Base-by-base conservation (phyloP, 1,140 invertebrate genomes). In the Micrasema minimum region DNA sequence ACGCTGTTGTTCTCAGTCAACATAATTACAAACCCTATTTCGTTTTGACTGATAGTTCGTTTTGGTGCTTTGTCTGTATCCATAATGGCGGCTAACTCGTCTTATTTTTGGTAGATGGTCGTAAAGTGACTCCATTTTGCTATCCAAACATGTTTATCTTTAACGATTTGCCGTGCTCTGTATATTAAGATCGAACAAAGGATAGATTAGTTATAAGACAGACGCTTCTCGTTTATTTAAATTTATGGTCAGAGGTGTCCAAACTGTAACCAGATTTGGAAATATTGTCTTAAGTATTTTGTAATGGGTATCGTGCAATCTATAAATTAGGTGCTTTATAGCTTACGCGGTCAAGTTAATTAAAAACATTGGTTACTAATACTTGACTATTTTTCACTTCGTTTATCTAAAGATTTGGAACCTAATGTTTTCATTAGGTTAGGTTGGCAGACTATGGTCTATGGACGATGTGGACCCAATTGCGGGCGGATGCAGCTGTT, bases 401-500 rank as follows among this genome's bases (percentile, higher is more conserved):
- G n/a, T n/a, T n/a, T n/a, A n/a, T n/a, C n/a, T n/a, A n/a, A n/a
- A n/a, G n/a, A n/a, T n/a, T n/a, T n/a, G n/a, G n/a, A n/a, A n/a
- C n/a, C n/a, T n/a, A n/a, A n/a, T n/a, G n/a, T n/a, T n/a, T n/a
- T n/a, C n/a, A n/a, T n/a, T n/a, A n/a, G n/a, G 51, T 22, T 9
- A 31, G 26, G 26, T 55, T 20, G 23, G 26, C 26, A 14, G 14
- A n/a, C n/a, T n/a, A n/a, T n/a, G 20, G 6, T 1, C 48, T 22
- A 22, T 1, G 1, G 6, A 3, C 10, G 5, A 11, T 37, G 11
- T 64, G 26, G 59, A 1, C 45, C 41, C 59, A 64, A 64, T 64
- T 64, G 59, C 59, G 41, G 59, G 20, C 59, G 59, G 59, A 64
- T 64, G 59, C 43, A 64, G 59, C 59, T 64, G 59, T 46, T 26